Conservation (phyloP, 2,113 vertebrate species). For the Turdus rufiventris region DNA sequence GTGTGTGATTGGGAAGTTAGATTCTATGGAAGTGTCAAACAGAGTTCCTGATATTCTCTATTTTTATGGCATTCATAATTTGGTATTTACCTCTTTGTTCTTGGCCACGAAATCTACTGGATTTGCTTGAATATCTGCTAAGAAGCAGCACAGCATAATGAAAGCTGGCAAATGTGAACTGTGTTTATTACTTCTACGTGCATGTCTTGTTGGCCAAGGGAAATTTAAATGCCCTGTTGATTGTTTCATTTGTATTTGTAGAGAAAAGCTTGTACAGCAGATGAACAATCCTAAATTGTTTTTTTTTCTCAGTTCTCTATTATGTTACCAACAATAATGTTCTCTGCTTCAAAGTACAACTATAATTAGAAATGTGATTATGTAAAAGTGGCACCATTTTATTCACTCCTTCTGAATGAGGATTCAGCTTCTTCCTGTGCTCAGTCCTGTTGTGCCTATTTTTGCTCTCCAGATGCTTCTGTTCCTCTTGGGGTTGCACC, state of each 20-base stretch:
- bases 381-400: slow-evolving; percentile 25
- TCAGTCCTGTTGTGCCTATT: neutral
- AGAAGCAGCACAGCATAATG: neutral
- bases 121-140: neutral
- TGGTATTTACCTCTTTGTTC: neutral
- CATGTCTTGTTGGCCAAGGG: neutral
- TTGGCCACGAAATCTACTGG: neutral
- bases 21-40: neutral
- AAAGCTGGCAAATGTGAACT: neutral
- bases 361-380: slow-evolving; percentile 49
- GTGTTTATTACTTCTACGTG: slow-evolving; percentile 11
- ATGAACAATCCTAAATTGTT: slow-evolving; percentile 11
- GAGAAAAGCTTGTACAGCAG: slow-evolving; percentile 15
- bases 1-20: neutral
- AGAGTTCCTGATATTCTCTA: neutral
- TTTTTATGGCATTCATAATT: neutral
- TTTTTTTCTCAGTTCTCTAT: neutral
- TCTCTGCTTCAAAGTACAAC: slow-evolving; percentile 12
- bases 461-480: neutral
- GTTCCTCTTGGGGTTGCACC: neutral
- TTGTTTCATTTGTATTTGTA: slow-evolving; percentile 37
- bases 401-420: neutral
- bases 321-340: slow-evolving; percentile 24
- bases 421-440: neutral
- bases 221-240: slow-evolving; percentile 27